phyloP scores from a whole-genome alignment of 1,140 invertebrate species.

The Phenacoccus solenopsis region DNA sequence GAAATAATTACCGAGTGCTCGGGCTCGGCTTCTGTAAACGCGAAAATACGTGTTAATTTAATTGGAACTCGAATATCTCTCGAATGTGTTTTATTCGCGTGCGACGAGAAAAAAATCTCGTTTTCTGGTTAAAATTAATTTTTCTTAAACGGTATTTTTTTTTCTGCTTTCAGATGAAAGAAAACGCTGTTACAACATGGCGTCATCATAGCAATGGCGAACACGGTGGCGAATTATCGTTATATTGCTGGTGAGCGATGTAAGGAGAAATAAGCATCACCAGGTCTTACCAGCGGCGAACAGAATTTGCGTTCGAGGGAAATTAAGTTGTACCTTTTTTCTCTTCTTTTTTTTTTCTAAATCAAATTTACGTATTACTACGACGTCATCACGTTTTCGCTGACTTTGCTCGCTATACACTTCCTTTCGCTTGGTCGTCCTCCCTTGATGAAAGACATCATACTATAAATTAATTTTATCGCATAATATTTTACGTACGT shows the following conservation, averaged over 20 bases:
- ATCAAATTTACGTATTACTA: neutral
- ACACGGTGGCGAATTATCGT: constrained; percentile 53
- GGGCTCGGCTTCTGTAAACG: too few relatives aligned
- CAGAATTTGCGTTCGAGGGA: too few relatives aligned
- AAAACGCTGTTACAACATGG: constrained; percentile 51
- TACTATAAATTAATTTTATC: neutral
- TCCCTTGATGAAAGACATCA: neutral
- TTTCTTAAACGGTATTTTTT: neutral
- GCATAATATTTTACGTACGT: neutral
- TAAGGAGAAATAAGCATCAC: too few relatives aligned
- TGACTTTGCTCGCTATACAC: neutral
- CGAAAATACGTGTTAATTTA: too few relatives aligned
- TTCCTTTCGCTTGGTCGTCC: neutral
- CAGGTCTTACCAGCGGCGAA: too few relatives aligned
- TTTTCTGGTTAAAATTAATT: too few relatives aligned
- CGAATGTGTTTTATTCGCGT: too few relatives aligned
- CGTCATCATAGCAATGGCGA: constrained; percentile 35
- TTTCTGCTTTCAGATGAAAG: constrained; percentile 47
- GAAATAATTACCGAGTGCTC: too few relatives aligned
- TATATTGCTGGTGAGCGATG: constrained; percentile 57
- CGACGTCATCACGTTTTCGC: neutral
- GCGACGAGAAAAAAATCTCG: too few relatives aligned
- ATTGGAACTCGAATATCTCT: too few relatives aligned
- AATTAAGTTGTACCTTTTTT: neutral
- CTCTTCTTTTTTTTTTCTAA: neutral